phyloP scores from a whole-genome alignment of 2,888 invertebrate genomes.

The Phoronis australis region DNA sequence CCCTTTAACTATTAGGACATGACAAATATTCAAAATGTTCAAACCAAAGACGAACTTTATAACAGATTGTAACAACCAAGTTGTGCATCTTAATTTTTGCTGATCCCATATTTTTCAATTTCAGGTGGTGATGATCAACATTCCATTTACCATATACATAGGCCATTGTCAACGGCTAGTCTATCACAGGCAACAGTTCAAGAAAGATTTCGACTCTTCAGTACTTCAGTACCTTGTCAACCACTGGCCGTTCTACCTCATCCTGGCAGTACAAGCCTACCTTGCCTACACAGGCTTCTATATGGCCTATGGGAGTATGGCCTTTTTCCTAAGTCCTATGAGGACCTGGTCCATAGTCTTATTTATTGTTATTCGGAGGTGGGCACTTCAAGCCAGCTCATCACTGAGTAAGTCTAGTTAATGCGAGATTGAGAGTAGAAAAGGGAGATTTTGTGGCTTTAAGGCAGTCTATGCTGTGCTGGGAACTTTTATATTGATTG shows the following conservation, averaged over 20 bases:
- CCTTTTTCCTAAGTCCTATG: conserved; percentile 71
- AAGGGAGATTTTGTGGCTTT: no score
- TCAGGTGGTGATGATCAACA: conserved; percentile 64
- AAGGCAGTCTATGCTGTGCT: no score
- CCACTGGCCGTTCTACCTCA: conserved; percentile 16
- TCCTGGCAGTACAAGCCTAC: conserved; percentile 61
- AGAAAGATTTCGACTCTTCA: background rate
- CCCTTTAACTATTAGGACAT: no score
- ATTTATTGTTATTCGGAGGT: conserved; percentile 57
- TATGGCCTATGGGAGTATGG: conserved; percentile 73
- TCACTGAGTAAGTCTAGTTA: no score
- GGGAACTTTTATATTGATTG: no score
- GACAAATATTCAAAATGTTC: no score
- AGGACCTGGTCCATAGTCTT: conserved; percentile 74
- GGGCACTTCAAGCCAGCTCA: no score
- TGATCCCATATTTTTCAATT: conserved; percentile 17
- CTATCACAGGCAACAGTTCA: background rate
- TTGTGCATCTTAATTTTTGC: no score
- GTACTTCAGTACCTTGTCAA: background rate
- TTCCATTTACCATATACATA: conserved; percentile 69
- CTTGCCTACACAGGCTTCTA: conserved; percentile 61
- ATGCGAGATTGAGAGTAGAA: no score
- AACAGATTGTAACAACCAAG: no score
- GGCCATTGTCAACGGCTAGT: conserved; percentile 57
- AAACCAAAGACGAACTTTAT: no score